Evolutionary conservation across 2,888 invertebrate species (phyloP), one percentile per base, ranked within the genome.

Genomic region (Muschampia plurimacula): DNA sequence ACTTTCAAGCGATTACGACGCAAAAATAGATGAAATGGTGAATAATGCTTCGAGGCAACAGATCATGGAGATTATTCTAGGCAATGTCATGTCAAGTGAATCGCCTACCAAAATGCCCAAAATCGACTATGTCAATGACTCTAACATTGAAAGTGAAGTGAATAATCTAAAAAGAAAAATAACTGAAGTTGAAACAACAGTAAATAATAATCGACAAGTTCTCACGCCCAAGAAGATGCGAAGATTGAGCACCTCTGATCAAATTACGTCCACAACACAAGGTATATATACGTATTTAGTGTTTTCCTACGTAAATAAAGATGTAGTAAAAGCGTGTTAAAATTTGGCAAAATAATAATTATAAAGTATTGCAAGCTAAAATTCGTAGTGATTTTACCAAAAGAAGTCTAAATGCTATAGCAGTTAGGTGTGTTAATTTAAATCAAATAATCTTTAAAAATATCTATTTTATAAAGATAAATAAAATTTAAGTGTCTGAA

Each of bases 11-110:
- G 94, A 94, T 81, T 94, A 93, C 70, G 90, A 92, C 79, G 86
- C 90, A 2, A 92, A 89, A 80, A 84, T 94, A 72, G 87, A 93
- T 78, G 93, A 94, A 69, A 92, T 91, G 89, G 89, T 94, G 0
- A 91, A 89, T 28, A 92, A 88, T 64, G 91, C 94, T 22, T 93
- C 94, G 0, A 81, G 92, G 12, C 89, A 92, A 79, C 88, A 95
- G 83, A 92, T 95, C 3, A 90, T 95, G 92, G 94, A 95, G 72
- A 95, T 95, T 13, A 95, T 95, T 76, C 86, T 95, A 22, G 95
- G 95, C n/a, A 88, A 83, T 44, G 81, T 82, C 13, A 76, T 86
- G 67, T 76, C 74, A 0, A 89, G 89, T 28, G 83, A 84, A 36
- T 85, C 86, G 0, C 82, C 86, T 0, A 86, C 80, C 41, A 86